Conservation (phyloP, 2,888 invertebrate species). For the Amorpha juglandis region DNA sequence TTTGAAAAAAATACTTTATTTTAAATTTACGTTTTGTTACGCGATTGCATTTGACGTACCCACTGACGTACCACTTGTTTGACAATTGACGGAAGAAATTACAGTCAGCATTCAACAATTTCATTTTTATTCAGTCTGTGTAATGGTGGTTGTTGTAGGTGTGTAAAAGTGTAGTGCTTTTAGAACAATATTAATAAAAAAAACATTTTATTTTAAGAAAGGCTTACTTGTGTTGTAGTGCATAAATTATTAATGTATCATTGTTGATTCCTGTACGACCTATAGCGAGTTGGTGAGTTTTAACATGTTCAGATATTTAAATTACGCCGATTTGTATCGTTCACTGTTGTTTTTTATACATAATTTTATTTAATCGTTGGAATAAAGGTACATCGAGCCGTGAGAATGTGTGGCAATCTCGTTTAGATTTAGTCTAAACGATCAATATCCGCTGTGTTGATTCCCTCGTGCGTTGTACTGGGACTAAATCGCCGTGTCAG, state of each 20-base stretch:
- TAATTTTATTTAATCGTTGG: too few species aligned
- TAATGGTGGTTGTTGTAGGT: conserved; percentile 10
- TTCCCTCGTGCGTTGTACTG: conserved; percentile 34
- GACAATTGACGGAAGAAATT: background rate
- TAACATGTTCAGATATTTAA: background rate
- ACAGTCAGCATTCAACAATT: background rate
- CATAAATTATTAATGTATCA: background rate
- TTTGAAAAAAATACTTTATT: background rate
- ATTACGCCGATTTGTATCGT: background rate
- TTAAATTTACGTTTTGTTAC: conserved; percentile 1
- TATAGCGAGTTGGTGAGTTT: conserved; percentile 8
- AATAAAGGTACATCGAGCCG: background rate
- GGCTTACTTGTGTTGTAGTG: too few species aligned
- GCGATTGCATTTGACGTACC: background rate
- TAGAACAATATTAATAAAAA: too few species aligned
- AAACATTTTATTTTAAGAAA: too few species aligned
- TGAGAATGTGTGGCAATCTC: background rate
- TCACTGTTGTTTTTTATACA: background rate
- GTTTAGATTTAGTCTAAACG: conserved; percentile 54
- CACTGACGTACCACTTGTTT: conserved; percentile 15
- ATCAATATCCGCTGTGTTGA: conserved; percentile 53
- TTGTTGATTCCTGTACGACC: background rate
- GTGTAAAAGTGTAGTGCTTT: conserved; percentile 1
- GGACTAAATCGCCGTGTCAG: background rate
- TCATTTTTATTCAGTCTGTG: background rate